Conservation (phyloP, 2,113 vertebrate genomes). For the Ceyx margarethae region DNA sequence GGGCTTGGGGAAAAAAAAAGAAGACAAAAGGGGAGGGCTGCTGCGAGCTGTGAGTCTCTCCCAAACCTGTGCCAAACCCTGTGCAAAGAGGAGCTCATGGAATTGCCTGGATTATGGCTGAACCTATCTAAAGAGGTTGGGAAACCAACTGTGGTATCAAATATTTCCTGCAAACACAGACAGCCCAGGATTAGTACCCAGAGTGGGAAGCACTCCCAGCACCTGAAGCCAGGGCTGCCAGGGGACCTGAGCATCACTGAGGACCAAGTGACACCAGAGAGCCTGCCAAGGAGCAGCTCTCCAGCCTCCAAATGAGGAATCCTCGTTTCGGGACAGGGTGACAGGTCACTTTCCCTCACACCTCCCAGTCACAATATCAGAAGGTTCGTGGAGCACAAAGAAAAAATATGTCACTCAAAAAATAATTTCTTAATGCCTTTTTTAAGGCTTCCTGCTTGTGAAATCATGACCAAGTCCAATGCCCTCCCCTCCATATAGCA, state of each 20-base stretch:
- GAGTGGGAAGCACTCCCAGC: not conserved
- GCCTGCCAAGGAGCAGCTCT: not conserved
- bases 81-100: not conserved
- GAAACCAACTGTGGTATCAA: not conserved
- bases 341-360: not conserved
- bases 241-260: not conserved
- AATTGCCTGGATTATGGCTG: not conserved
- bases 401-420: not conserved
- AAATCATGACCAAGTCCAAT: not conserved
- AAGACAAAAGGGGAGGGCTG: fast-evolving
- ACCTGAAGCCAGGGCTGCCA: not conserved
- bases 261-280: not conserved
- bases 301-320: not conserved
- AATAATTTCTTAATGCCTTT: not conserved
- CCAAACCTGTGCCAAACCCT: not conserved
- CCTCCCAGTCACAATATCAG: fast-evolving
- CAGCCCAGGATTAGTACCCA: not conserved
- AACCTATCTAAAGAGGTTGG: not conserved
- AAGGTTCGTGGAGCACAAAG: not conserved
- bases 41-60: not conserved
- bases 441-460: not conserved
- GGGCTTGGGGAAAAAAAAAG: not conserved
- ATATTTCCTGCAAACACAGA: not conserved
- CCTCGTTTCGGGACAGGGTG: not conserved
- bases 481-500: not conserved